Percentiles rank a stretch among this genome's conserved stretches.
These are phyloP conservation scores for Callitettix versicolor DNA, from an alignment of 1,140 invertebrate species.

Conservation along the genomic window DNA sequence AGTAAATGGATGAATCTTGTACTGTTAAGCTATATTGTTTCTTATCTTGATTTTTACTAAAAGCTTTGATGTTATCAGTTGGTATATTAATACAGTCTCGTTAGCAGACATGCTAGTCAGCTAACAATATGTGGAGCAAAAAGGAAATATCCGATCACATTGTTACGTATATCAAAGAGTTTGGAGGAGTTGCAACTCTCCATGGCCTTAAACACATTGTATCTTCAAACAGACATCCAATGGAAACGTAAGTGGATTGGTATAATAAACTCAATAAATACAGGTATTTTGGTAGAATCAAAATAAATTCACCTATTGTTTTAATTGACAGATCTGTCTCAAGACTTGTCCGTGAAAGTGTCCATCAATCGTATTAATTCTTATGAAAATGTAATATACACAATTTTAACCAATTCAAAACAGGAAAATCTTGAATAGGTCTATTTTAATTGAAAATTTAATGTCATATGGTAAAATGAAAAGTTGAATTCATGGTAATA, in stretches of 20 bases:
- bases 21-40: too few species aligned
- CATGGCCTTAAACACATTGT: constrained; percentile 18
- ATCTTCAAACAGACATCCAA: constrained; percentile 8
- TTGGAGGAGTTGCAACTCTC: constrained; percentile 15
- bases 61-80: too few species aligned
- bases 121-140: too few species aligned
- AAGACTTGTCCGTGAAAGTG: not conserved
- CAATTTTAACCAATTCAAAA: not conserved
- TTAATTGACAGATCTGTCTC: not conserved
- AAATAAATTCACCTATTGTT: not conserved
- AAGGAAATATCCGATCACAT: not conserved
- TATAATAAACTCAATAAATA: not conserved
- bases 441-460: not conserved
- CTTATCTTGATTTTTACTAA: too few species aligned
- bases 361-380: not conserved
- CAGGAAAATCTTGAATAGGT: not conserved
- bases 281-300: too few species aligned
- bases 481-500: too few species aligned
- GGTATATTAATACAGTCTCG: too few species aligned
- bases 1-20: too few species aligned
- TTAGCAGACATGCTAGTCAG: too few species aligned
- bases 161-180: constrained; percentile 16
- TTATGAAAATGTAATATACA: not conserved
- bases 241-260: constrained; percentile 17
- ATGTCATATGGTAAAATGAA: not conserved